Evolutionary conservation across 23 tunicate species (phyloP), one percentile per base, ranked within the genome.

Genomic region (Oikopleura vanhoeffeni): DNA sequence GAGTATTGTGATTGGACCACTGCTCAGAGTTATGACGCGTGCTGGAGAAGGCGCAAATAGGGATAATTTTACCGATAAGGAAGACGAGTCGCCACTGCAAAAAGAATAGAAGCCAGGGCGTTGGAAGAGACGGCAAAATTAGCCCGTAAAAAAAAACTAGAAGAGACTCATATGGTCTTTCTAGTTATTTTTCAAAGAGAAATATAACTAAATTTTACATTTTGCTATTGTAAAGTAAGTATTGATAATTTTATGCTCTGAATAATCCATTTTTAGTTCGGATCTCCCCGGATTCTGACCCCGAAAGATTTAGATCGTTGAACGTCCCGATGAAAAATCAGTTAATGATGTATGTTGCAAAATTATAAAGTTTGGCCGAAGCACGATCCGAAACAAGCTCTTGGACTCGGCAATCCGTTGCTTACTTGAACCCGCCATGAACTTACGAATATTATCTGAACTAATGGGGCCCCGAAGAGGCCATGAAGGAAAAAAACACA

Each of bases 311-410:
- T 95, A 3, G 99, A 95, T 75, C n/a, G 99, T 91, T 58, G 99
- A 95, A 0, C 83, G 90, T 77, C 99, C 99, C 1, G 99, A 95
- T 84, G 96, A 91, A 75, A 95, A 95, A 83, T 95, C 99, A n/a
- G 89, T 95, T n/a, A 40, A 95, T 95, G 99, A 95, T 95, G 58
- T 95, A 95, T 83, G 99, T 95, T 0, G 99, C 99, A 18, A 91
- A 95, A 85, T 88, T 95, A 71, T 91, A 90, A 36, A 89, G 85
- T 18, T 39, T 86, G 1, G 42, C 71, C 3, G 57, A 83, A 83
- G 84, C 84, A 2, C 57, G 84, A 24, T 2, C 4, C 67, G 57
- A 30, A 83, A 35, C 67, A 3, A 83, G 57, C 57, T 30, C 28
- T n/a, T 3, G 28, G 67, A 8, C 2, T 83, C 4, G 28, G 32